Evolutionary conservation across 2,113 vertebrate genomes (phyloP), one percentile per base, ranked within the genome.

Genomic region (Coracopsis vasa): DNA sequence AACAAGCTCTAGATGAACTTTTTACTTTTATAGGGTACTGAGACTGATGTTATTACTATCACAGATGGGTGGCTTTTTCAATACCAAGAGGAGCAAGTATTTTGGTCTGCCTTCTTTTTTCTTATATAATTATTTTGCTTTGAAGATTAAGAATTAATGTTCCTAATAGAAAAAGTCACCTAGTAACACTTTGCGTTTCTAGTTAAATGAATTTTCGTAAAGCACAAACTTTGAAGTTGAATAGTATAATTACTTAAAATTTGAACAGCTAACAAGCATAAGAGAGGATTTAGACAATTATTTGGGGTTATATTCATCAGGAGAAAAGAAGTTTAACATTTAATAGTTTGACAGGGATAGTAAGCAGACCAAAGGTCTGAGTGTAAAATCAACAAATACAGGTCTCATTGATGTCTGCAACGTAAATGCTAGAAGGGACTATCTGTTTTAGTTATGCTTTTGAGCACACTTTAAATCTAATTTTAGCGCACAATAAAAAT

Each of bases 401-500:
- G 80, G 33, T 79, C 31, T 72, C 95, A 35, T 31, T 78, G 61
- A 67, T 53, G 94, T 79, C 71, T 93, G 56, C 86, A 45, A 78
- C 60, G 35, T 42, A 75, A 96, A 61, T 39, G 86, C 72, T 94
- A 60, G 74, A 71, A 97, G 80, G 93, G 60, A 81, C 90, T 95
- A 95, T 94, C 90, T 97, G 75, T 77, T 95, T 98, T 92, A 95
- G 86, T 95, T 97, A 93, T 93, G 89, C 77, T 96, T 98, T 96
- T 92, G 77, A 93, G 86, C 77, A 94, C 61, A 94, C 79, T 95
- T 96, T 94, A 93, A 93, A 95, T 95, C 88, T 94, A 95, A 97
- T 97, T 97, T 97, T 97, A 97, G 90, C 80, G n/a, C 50, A 95
- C 74, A 96, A 96, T 95, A 96, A 80, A 96, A 97, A 95, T 61